phyloP scores from a whole-genome alignment of 2,113 vertebrate species.

The Dromaius novaehollandiae region DNA sequence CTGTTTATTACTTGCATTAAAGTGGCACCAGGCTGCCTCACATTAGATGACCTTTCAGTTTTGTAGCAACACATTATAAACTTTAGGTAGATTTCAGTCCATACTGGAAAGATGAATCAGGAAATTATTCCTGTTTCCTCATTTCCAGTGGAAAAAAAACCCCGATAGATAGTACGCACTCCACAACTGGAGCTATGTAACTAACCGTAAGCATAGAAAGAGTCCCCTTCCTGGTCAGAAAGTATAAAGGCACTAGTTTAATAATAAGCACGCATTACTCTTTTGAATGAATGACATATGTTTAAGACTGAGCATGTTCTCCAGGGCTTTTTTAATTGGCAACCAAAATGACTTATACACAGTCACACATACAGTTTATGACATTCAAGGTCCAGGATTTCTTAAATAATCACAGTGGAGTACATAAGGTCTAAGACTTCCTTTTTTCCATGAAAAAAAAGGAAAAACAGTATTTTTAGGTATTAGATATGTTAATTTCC shows the following conservation, averaged over 20 bases:
- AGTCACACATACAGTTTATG: not conserved
- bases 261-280: not conserved
- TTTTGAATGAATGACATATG: not conserved
- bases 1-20: constrained; percentile 19
- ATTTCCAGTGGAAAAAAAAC: not conserved
- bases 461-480: not conserved
- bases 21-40: constrained; percentile 43
- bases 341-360: not conserved
- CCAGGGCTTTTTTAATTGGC: not conserved
- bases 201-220: not conserved
- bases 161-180: not conserved
- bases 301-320: not conserved
- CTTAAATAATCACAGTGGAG: not conserved
- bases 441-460: not conserved
- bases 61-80: not conserved
- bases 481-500: not conserved
- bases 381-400: not conserved
- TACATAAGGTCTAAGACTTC: not conserved
- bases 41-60: constrained; percentile 20
- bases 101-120: not conserved
- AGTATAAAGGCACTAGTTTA: not conserved
- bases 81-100: not conserved
- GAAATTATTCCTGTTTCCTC: not conserved
- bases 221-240: not conserved
- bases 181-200: not conserved